Evolutionary conservation across 2,113 vertebrate species (phyloP).

Genomic region (Rhineura floridana): DNA sequence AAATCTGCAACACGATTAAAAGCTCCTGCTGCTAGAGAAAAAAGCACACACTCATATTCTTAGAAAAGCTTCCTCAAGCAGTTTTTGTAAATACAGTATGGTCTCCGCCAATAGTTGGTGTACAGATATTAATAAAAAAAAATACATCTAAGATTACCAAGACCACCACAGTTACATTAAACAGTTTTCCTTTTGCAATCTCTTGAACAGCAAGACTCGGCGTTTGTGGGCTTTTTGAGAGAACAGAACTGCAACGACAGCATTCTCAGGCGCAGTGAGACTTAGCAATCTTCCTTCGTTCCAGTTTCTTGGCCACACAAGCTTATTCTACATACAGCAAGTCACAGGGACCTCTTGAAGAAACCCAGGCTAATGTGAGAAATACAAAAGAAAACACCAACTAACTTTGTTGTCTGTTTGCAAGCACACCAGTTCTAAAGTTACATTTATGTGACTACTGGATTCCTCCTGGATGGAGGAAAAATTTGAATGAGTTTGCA

Average conservation of each 20-base stretch:
- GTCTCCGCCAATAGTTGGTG: constrained; percentile 46
- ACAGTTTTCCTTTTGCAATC: constrained; percentile 60
- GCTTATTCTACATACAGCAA: background rate
- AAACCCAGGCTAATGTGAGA: constrained; percentile 1
- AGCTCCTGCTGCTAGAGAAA: constrained; percentile 49
- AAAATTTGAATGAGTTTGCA: too few species aligned
- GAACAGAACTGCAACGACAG: constrained; percentile 33
- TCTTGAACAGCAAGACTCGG: constrained; percentile 38
- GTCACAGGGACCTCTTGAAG: constrained; percentile 18
- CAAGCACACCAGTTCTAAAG: background rate
- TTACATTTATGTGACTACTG: background rate
- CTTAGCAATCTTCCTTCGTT: constrained; percentile 27
- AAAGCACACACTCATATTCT: constrained; percentile 45
- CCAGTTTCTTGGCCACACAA: constrained; percentile 37
- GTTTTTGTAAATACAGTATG: constrained; percentile 62
- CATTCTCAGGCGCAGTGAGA: constrained; percentile 21
- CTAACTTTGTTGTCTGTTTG: background rate
- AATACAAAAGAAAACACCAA: background rate
- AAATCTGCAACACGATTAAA: constrained; percentile 69
- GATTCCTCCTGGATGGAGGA: too few species aligned
- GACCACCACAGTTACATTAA: constrained; percentile 51
- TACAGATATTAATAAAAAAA: constrained; percentile 44
- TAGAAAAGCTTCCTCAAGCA: constrained; percentile 59
- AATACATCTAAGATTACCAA: constrained; percentile 50
- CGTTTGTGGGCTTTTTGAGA: constrained; percentile 44